Evolutionary conservation across 23 tunicate species (phyloP), one percentile per base, ranked within the genome.

Genomic region (Pegea sp.): DNA sequence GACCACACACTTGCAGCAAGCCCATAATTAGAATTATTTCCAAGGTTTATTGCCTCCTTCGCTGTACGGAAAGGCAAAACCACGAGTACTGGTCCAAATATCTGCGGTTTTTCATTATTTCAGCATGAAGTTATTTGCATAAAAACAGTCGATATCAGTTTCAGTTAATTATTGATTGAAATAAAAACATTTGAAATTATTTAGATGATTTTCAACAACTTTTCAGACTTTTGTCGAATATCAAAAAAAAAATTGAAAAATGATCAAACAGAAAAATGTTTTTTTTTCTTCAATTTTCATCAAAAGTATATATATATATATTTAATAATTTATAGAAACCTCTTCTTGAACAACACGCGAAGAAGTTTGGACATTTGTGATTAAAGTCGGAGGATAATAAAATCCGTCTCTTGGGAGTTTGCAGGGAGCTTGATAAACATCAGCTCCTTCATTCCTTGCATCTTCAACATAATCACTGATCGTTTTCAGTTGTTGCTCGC

Each of bases 1-100:
- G 96, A 76, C 96, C 96, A 86, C 4, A 86, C 96, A 31, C 86
- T 74, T 13, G 77, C 77, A 5, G 76, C 96, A 16, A 86, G 53
- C 1, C 96, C 96, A 68, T 86, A 86, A 60, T 75, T 86, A 19
- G 96, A 75, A 49, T 86, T 86, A 53, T 86, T 86, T 19, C 96
- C 96, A 44, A 86, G 60, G 2, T 64, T 42, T 26, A 25, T 25
- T 11, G 96, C 96, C 59, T 86, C 96, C 48, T 86, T 86, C 0
- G 86, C 77, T 31, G 96, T 86, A 42, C 96, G 56, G 62, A 86
- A 86, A 33, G 96, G 96, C 52, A 86, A 30, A 21, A 78, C 96
- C 51, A 74, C 86, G 16, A 75, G 44, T 0, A 86, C 96, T 29
- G 96, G 96, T 4, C 96, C 96, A 52, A 86, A 86, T n/a, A 79